Evolutionary conservation across 1,140 invertebrate species (phyloP), one percentile per base, ranked within the genome.

Genomic region (Tribolium madens): DNA sequence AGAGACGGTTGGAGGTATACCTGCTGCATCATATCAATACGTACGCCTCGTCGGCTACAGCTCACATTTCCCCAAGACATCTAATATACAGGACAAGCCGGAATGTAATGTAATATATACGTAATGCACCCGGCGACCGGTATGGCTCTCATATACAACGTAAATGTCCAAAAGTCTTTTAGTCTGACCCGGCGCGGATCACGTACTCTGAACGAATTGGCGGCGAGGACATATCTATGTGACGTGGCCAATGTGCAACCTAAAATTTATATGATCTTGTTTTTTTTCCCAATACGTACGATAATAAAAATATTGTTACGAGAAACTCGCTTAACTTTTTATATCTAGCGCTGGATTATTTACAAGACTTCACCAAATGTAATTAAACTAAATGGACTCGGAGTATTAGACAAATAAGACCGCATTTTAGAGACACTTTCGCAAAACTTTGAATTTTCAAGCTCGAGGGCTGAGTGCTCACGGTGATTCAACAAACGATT

Each of bases 121-220:
- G 78, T 79, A 79, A 79, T 79, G 78, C 78, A 79, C 46, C 75
- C 78, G 72, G 52, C 73, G 73, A 57, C 50, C 70, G 46, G 75
- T 72, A 75, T 75, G 71, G 70, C 78, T 72, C 52, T 74, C 75
- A 76, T 74, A 76, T 76, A 76, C 75, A 76, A 79, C 75, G 52
- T 79, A 79, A 79, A 76, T 71, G 78, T 79, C 78, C 75, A 76
- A 79, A 79, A 79, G 78, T 79, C 74, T 76, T 72, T 79, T 79
- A 79, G 71, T 73, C 75, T 79, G 75, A 79, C 75, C 78, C 71
- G 78, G 75, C 60, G 53, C 69, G 74, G 69, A 79, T 79, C 78
- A 79, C 78, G 78, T 76, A 79, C 76, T 50, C 70, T 17, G 50
- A 77, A 77, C 75, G 78, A 79, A 73, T 76, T 70, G 78, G 71